A percentile compares a stretch with the other conserved stretches of the same genome.
These are phyloP conservation scores for Dichetophora obliterata DNA, from an alignment of 2,888 invertebrate genomes.

Conservation along the genomic window DNA sequence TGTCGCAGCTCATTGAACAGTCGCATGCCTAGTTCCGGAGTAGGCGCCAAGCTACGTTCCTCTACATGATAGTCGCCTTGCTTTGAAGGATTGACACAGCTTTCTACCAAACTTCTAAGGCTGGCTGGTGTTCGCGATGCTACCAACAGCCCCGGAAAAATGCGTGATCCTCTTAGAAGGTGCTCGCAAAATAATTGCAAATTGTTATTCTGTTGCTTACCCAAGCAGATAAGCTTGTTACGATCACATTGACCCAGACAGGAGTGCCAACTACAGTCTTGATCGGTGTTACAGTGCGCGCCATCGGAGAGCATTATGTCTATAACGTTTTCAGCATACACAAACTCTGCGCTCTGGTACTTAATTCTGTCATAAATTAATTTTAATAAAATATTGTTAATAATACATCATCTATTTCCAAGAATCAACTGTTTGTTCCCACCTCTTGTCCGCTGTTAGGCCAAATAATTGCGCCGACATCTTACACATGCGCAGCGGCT, in stretches of 20 bases:
- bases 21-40: slow-evolving; percentile 59
- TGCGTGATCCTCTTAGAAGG: slow-evolving; percentile 60
- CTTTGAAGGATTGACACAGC: slow-evolving; percentile 62
- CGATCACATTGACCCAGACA: slow-evolving; percentile 65
- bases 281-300: slow-evolving; percentile 56
- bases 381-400: not conserved
- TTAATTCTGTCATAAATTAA: slow-evolving; percentile 57
- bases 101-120: slow-evolving; percentile 59
- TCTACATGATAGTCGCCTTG: slow-evolving; percentile 55
- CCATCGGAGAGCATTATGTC: slow-evolving; percentile 65
- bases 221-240: slow-evolving; percentile 58
- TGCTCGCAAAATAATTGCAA: slow-evolving; percentile 66
- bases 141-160: slow-evolving; percentile 63
- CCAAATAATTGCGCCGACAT: slow-evolving; percentile 65
- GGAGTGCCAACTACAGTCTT: slow-evolving; percentile 61
- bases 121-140: slow-evolving; percentile 60
- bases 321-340: slow-evolving; percentile 63
- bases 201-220: slow-evolving; percentile 67
- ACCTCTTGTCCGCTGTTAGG: slow-evolving; percentile 62
- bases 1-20: slow-evolving; percentile 66
- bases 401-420: not conserved
- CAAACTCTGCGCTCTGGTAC: slow-evolving; percentile 64
- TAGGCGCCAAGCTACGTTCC: slow-evolving; percentile 61
- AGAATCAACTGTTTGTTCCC: not conserved
- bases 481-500: slow-evolving; percentile 66